These are phyloP conservation scores for Leptopilina boulardi DNA, from an alignment of 1,140 invertebrate genomes.

Conservation along the genomic window DNA sequence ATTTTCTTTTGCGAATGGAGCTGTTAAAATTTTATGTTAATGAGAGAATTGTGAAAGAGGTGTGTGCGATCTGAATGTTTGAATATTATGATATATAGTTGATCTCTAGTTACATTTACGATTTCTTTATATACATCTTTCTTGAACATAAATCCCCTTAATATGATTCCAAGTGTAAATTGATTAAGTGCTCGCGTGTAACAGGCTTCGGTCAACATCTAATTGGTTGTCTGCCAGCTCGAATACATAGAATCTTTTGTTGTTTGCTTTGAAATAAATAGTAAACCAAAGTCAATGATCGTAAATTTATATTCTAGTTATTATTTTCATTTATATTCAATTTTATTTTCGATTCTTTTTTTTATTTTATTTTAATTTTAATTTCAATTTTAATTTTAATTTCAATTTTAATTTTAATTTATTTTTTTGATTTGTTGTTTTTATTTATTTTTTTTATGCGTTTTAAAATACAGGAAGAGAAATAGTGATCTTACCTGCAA, in stretches of 20 bases:
- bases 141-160: constrained; percentile 14
- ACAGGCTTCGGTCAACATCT: constrained; percentile 9
- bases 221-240: neutral
- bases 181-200: constrained; percentile 21
- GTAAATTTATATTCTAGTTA: neutral
- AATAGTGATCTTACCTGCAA: neutral
- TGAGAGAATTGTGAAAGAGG: constrained; percentile 55
- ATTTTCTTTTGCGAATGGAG: constrained; percentile 46
- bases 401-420: too few species aligned
- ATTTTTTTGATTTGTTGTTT: too few species aligned
- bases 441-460: too few species aligned
- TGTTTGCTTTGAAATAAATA: neutral
- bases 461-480: too few species aligned
- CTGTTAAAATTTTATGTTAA: constrained; percentile 56
- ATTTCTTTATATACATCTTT: constrained; percentile 27
- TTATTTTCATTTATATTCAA: neutral
- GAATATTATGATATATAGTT: too few species aligned
- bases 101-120: neutral
- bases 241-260: constrained; percentile 10
- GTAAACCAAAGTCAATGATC: neutral
- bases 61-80: constrained; percentile 53
- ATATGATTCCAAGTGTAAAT: constrained; percentile 26
- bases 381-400: too few species aligned
- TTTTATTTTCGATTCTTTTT: neutral
- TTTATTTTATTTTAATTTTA: too few species aligned